Evolutionary conservation across 2,113 vertebrate species (phyloP).

Genomic region (Cephalophus harveyi): DNA sequence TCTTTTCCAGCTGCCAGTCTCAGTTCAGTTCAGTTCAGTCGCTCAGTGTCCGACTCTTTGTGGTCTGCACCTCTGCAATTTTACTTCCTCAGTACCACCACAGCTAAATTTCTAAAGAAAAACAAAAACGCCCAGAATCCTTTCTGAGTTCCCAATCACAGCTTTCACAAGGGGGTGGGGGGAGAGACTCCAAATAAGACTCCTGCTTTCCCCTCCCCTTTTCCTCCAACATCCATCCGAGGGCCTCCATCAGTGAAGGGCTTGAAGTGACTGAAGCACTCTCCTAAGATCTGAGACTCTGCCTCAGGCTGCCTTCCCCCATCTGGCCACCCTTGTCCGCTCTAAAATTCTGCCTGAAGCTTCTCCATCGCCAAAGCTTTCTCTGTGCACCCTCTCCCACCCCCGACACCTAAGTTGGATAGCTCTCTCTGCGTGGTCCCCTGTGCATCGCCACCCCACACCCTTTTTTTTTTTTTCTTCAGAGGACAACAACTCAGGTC

Average conservation of each 20-base stretch:
- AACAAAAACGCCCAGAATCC: not conserved
- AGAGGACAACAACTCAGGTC: not conserved
- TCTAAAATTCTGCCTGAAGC: not conserved
- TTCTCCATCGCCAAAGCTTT: not conserved
- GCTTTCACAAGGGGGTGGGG: not conserved
- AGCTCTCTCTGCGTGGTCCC: not conserved
- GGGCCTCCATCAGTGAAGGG: not conserved
- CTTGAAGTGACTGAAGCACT: not conserved
- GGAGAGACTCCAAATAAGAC: not conserved
- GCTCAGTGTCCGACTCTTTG: too few species aligned
- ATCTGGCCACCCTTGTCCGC: not conserved
- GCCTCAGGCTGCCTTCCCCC: too few species aligned
- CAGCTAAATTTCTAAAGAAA: not conserved
- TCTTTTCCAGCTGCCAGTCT: not conserved
- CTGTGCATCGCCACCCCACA: rapidly evolving
- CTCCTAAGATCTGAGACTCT: not conserved
- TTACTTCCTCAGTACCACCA: not conserved
- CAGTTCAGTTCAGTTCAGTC: too few species aligned
- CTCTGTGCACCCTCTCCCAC: not conserved
- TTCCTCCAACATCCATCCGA: not conserved
- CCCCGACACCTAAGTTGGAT: not conserved
- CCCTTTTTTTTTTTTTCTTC: not conserved
- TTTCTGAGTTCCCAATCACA: not conserved
- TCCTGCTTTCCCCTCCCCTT: not conserved
- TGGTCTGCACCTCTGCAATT: not conserved